These are phyloP conservation scores for Matsumyia berberina DNA, from an alignment of 2,888 invertebrate genomes.

Conservation along the genomic window DNA sequence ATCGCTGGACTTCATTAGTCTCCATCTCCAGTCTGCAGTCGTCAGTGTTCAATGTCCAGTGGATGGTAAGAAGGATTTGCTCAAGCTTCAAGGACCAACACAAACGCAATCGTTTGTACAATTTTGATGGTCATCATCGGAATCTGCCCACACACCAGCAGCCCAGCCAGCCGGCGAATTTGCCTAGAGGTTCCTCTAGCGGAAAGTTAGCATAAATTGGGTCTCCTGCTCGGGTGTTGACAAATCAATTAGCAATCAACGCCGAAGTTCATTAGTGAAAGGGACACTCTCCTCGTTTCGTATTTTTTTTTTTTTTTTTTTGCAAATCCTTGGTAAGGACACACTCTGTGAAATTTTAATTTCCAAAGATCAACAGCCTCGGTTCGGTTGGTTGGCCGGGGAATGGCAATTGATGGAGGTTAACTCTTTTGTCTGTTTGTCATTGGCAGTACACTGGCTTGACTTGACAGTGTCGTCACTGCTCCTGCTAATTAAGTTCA, in stretches of 20 bases:
- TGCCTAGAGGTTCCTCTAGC: slow-evolving; percentile 26
- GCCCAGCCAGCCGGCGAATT: neutral
- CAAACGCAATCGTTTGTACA: slow-evolving; percentile 71
- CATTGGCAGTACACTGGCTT: slow-evolving; percentile 21
- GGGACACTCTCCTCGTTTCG: slow-evolving; percentile 36
- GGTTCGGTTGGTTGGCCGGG: slow-evolving; percentile 11
- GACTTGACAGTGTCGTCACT: slow-evolving; percentile 22
- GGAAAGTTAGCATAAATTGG: slow-evolving; percentile 66
- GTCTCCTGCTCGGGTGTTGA: slow-evolving; percentile 50
- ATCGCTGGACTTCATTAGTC: slow-evolving; percentile 72
- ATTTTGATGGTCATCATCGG: slow-evolving; percentile 67
- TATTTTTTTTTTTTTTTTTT: slow-evolving; percentile 8
- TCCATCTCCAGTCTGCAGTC: too few species aligned
- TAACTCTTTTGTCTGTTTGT: slow-evolving; percentile 74
- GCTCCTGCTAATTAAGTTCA: slow-evolving; percentile 68
- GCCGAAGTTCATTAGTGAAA: slow-evolving; percentile 69
- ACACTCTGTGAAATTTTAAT: slow-evolving; percentile 60
- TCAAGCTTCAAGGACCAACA: slow-evolving; percentile 62
- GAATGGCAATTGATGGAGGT: slow-evolving; percentile 65
- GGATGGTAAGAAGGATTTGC: slow-evolving; percentile 36
- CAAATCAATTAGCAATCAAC: slow-evolving; percentile 76
- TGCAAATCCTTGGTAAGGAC: slow-evolving; percentile 20
- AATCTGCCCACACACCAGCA: neutral
- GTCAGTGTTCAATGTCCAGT: too few species aligned
- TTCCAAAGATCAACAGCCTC: slow-evolving; percentile 71